phyloP scores from a whole-genome alignment of 2,797 vertebrate species.

The Cebuella pygmaea region DNA sequence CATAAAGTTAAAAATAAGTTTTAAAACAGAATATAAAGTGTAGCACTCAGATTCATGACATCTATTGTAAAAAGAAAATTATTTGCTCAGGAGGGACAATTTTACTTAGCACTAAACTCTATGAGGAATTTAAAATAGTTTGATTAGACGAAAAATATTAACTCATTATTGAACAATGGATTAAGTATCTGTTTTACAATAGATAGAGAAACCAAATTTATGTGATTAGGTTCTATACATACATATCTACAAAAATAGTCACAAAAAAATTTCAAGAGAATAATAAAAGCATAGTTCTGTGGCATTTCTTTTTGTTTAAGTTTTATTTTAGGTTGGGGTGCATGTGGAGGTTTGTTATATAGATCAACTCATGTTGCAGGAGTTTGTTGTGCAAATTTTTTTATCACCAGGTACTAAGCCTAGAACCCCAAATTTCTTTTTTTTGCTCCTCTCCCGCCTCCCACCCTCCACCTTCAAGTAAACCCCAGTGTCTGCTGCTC shows the following conservation, averaged over 20 bases:
- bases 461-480: background rate
- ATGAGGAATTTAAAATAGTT: background rate
- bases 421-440: background rate
- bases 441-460: background rate
- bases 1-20: background rate
- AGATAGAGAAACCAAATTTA: slow-evolving; percentile 12
- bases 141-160: background rate
- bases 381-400: background rate
- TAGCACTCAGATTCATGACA: background rate
- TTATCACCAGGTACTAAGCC: background rate
- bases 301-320: background rate
- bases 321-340: background rate
- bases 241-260: background rate
- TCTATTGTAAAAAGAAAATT: background rate
- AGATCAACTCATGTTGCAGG: background rate
- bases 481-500: background rate
- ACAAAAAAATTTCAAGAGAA: background rate
- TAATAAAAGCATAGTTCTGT: background rate
- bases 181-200: background rate
- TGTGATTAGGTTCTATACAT: background rate
- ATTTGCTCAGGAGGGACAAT: background rate
- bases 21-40: background rate
- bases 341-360: background rate
- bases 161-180: background rate
- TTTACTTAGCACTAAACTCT: slow-evolving; percentile 17